Percentiles rank a stretch among this genome's conserved stretches.
Evolutionary conservation across 2,113 vertebrate species (phyloP).

Genomic region (Oenanthe oenanthe): DNA sequence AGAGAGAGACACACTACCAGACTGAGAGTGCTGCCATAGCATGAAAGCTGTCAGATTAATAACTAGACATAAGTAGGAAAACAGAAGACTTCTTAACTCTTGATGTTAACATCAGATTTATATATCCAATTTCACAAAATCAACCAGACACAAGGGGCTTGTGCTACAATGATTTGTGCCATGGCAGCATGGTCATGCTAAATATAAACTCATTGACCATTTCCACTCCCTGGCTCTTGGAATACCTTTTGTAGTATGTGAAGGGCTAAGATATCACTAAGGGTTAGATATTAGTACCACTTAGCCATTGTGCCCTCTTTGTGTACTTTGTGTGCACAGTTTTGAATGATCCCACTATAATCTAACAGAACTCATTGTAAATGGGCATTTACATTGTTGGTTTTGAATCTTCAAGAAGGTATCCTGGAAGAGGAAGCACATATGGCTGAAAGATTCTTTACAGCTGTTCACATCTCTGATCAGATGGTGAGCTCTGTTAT

Average conservation of each 20-base stretch:
- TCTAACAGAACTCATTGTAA: not conserved
- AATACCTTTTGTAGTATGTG: not conserved
- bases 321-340: not conserved
- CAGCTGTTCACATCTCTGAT: not conserved
- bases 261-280: not conserved
- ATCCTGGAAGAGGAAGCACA: not conserved
- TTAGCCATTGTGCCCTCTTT: not conserved
- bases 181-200: not conserved
- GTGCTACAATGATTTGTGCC: not conserved
- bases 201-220: not conserved
- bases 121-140: not conserved
- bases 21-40: not conserved
- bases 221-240: not conserved
- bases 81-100: not conserved
- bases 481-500: not conserved
- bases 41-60: not conserved
- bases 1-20: not conserved
- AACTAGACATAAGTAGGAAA: not conserved
- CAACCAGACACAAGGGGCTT: not conserved
- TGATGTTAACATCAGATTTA: not conserved
- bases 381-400: not conserved
- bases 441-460: not conserved
- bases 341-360: not conserved
- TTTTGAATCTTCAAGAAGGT: not conserved
- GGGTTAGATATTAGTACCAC: not conserved